A percentile compares a stretch with the other conserved stretches of the same genome.
Evolutionary conservation across 2,113 vertebrate species (phyloP).

Genomic region (Sminthopsis crassicaudata): DNA sequence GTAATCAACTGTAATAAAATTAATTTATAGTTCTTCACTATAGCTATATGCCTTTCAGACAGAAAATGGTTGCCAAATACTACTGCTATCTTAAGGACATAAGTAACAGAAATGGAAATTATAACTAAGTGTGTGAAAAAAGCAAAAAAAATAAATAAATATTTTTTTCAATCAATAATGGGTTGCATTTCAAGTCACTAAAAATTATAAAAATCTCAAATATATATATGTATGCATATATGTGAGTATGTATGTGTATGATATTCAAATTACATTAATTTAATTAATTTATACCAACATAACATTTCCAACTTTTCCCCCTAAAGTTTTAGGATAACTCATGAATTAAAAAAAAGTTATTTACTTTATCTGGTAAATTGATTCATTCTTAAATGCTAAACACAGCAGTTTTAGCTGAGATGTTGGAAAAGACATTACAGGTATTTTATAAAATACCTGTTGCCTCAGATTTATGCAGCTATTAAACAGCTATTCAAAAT

Average conservation of each 20-base stretch:
- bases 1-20: not conserved
- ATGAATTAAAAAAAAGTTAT: not conserved
- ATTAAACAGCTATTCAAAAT: not conserved
- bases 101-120: not conserved
- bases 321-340: not conserved
- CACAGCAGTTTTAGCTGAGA: not conserved
- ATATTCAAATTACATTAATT: not conserved
- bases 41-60: not conserved
- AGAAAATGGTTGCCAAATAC: not conserved
- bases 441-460: not conserved
- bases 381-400: not conserved
- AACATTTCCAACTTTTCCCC: not conserved
- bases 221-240: not conserved
- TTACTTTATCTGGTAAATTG: not conserved
- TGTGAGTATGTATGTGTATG: not conserved
- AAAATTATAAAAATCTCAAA: not conserved
- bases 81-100: not conserved
- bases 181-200: not conserved
- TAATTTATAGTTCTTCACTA: not conserved
- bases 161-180: not conserved
- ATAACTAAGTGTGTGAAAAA: not conserved
- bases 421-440: not conserved
- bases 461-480: not conserved
- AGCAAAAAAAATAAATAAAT: not conserved
- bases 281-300: not conserved